Evolutionary conservation across 2,888 invertebrate species (phyloP), one percentile per base, ranked within the genome.

Genomic region (Dexiosoma caninum): DNA sequence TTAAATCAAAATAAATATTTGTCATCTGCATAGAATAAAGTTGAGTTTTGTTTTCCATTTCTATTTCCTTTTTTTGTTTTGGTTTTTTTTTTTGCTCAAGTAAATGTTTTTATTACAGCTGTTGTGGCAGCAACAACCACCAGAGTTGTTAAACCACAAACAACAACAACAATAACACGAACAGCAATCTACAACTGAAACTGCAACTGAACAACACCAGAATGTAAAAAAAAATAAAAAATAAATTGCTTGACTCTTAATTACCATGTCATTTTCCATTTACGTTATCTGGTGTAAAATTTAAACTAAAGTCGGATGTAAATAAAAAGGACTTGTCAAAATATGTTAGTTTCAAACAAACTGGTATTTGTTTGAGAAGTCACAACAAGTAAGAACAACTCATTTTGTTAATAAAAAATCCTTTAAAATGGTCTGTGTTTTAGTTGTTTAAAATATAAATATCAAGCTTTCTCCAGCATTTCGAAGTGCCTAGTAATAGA

Each of bases 1-100:
- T 80, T 60, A 70, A 80, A 80, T 80, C 79, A 75, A 80, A 80
- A 40, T 59, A 75, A 80, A 75, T 80, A 80, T 75, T 75, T 80
- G 66, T 59, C 75, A 75, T 75, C 70, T 75, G 79, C 79, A 80
- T 75, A 32, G 75, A 64, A 60, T 21, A 66, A 70, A 77, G 64
- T 60, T 57, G 23, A 49, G 62, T 72, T 71, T 4, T 16, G 14
- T 14, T 71, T 49, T 19, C 1, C n/a, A n/a, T 51, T 51, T 27
- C 12, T 27, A 16, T 49, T n/a, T n/a, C n/a, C n/a, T n/a, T n/a
- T n/a, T n/a, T n/a, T n/a, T n/a, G 16, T 59, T 21, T 35, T 42
- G n/a, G 16, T 59, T 21, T 35, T 42, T 55, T 19, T 37, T 23
- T 51, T 8, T 2, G 9, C 12, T n/a, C 9, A 40, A 10, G 30